These are phyloP conservation scores for Lepidocyrtinus sp. DNA, from an alignment of 2,888 invertebrate genomes.

Conservation along the genomic window DNA sequence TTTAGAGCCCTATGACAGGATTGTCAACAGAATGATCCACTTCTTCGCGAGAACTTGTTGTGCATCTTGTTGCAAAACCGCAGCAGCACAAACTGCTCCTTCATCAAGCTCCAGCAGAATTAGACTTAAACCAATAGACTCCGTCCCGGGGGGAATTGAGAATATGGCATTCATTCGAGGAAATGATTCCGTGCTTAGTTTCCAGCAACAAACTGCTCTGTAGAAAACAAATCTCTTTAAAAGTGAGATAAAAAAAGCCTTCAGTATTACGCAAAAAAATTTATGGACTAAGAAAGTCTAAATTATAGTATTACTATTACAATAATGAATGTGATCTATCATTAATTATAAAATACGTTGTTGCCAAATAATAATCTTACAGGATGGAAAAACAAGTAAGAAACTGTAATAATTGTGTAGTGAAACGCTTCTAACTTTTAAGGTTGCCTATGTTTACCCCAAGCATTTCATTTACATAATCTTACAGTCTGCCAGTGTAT, in stretches of 20 bases:
- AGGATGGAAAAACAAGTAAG: too few species aligned
- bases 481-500: not conserved
- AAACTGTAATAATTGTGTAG: not conserved
- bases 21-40: conserved; percentile 58
- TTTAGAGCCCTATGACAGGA: conserved; percentile 72
- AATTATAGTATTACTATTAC: not conserved
- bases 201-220: conserved; percentile 56
- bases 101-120: conserved; percentile 57
- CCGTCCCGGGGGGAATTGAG: conserved; percentile 64
- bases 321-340: not conserved
- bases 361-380: not conserved
- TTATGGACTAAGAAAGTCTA: not conserved
- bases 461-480: not conserved
- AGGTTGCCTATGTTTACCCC: not conserved
- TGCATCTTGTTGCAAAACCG: conserved; percentile 47
- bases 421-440: not conserved
- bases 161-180: conserved; percentile 60
- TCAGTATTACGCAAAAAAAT: not conserved
- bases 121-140: conserved; percentile 55
- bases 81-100: conserved; percentile 13
- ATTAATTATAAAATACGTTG: not conserved
- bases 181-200: conserved; percentile 51
- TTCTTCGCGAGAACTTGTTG: conserved; percentile 52
- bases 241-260: not conserved
- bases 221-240: conserved; percentile 17